Conservation (phyloP, 1,140 invertebrate genomes). For the Bombus terrestris region DNA sequence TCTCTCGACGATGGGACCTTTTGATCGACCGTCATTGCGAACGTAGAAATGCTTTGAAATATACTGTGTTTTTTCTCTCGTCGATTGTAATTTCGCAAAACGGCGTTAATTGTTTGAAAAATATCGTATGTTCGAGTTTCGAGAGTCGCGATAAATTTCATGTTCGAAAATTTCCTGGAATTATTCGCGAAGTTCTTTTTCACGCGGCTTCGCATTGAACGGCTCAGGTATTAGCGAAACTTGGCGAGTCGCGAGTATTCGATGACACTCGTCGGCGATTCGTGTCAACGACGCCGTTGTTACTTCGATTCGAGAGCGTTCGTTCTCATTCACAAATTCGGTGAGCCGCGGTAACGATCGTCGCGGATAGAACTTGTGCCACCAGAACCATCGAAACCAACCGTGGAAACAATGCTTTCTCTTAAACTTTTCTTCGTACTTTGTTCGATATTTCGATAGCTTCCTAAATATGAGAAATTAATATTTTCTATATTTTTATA, state of each 20-base stretch:
- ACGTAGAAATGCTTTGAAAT: background rate
- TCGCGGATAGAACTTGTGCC: background rate
- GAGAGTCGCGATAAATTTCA: background rate
- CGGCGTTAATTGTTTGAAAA: background rate
- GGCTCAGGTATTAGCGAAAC: conserved; percentile 6
- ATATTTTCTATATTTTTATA: no score
- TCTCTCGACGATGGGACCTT: background rate
- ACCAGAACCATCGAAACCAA: no score
- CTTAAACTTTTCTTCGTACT: background rate
- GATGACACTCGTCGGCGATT: conserved; percentile 41
- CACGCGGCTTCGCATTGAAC: background rate
- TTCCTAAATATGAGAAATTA: background rate
- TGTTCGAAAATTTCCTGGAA: background rate
- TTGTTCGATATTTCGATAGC: background rate
- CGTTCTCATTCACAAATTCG: conserved; percentile 40
- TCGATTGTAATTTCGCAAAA: background rate
- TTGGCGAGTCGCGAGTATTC: conserved; percentile 24
- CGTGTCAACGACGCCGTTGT: conserved; percentile 52
- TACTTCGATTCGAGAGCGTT: conserved; percentile 28
- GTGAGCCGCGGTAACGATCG: conserved; percentile 22
- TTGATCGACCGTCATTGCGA: background rate
- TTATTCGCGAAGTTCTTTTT: background rate
- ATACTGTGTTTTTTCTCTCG: background rate
- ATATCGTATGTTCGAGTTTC: background rate
- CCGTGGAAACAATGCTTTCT: background rate